Evolutionary conservation across 2,797 vertebrate species (phyloP).

Genomic region (Sylvilagus floridanus): DNA sequence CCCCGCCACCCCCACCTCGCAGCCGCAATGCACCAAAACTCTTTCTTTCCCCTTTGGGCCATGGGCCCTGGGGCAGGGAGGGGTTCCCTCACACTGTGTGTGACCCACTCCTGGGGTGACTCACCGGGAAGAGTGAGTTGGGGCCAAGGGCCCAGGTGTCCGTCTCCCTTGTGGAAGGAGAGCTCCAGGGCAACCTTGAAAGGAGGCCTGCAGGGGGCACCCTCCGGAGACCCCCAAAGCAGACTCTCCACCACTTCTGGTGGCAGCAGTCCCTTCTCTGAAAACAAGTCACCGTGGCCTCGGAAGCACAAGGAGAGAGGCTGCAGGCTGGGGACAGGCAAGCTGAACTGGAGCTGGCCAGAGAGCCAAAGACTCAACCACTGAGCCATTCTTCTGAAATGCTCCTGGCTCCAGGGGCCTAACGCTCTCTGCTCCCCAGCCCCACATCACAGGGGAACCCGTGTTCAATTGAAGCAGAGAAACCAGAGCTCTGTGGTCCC

Average conservation of each 20-base stretch:
- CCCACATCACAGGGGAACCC: not conserved
- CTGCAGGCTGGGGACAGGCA: not conserved
- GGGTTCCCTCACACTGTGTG: not conserved
- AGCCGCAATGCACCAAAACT: not conserved
- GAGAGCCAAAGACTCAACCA: not conserved
- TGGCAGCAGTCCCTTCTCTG: not conserved
- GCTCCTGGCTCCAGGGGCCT: slow-evolving; percentile 50
- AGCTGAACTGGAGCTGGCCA: not conserved
- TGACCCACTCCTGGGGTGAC: not conserved
- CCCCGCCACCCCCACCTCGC: not conserved
- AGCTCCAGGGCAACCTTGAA: not conserved
- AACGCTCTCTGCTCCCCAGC: not conserved
- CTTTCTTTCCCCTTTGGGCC: not conserved
- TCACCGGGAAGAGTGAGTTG: not conserved
- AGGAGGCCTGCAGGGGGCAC: not conserved
- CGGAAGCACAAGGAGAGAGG: not conserved
- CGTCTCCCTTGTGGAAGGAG: not conserved
- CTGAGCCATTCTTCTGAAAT: not conserved
- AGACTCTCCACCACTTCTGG: not conserved
- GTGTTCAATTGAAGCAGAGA: not conserved
- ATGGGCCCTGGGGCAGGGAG: not conserved
- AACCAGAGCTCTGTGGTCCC: not conserved
- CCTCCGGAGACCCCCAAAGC: not conserved
- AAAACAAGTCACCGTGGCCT: not conserved
- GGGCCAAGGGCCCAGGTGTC: not conserved